Conservation (phyloP, 2,113 vertebrate genomes). For the Xyrauchen texanus region DNA sequence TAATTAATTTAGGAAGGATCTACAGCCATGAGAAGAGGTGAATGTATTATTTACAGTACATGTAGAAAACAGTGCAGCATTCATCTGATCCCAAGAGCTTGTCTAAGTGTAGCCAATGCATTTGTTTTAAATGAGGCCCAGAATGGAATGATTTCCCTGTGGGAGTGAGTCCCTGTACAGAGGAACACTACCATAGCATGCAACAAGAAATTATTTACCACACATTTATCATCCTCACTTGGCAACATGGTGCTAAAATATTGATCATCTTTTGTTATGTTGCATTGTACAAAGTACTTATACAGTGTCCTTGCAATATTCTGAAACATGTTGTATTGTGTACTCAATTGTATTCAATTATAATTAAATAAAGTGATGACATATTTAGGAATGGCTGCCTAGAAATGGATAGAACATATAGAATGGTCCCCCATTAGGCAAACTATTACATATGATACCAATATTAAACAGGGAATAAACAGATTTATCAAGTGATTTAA, state of each 20-base stretch:
- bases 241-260: neutral
- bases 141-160: neutral
- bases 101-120: neutral
- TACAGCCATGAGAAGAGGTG: neutral
- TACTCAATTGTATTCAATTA: no score
- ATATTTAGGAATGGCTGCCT: no score
- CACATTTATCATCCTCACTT: neutral
- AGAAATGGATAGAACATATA: no score
- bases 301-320: no score
- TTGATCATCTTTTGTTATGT: no score
- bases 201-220: neutral
- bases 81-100: neutral
- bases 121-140: neutral
- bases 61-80: neutral
- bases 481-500: no score
- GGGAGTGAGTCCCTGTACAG: neutral
- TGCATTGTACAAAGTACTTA: no score
- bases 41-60: neutral
- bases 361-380: no score
- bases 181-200: neutral
- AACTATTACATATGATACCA: no score
- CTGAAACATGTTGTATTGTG: no score
- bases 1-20: conserved; percentile 5
- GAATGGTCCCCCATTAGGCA: no score
- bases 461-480: no score